Conservation (phyloP, 2,113 vertebrate genomes). For the Melanotaenia duboulayi region DNA sequence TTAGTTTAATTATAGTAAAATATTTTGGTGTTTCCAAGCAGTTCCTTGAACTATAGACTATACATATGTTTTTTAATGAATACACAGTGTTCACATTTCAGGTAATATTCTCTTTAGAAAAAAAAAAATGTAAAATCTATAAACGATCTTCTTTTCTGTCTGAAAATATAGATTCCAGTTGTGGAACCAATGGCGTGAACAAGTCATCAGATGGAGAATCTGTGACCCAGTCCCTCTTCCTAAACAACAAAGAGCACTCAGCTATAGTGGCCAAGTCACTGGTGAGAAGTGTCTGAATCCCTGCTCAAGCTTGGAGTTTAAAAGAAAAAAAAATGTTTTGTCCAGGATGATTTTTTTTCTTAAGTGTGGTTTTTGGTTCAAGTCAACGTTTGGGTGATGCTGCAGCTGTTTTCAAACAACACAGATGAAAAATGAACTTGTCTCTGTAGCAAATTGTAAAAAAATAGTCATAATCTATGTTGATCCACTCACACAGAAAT, state of each 20-base stretch:
- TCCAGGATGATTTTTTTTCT: neutral
- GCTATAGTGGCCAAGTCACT: conserved; percentile 65
- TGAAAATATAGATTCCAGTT: conserved; percentile 84
- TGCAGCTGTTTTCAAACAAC: neutral
- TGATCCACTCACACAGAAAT: neutral
- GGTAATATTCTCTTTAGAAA: neutral
- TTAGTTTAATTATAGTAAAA: neutral
- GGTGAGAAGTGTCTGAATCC: conserved; percentile 58
- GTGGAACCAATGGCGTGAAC: conserved; percentile 95
- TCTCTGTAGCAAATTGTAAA: neutral
- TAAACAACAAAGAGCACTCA: conserved; percentile 81
- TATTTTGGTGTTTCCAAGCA: neutral
- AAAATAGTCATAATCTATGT: neutral
- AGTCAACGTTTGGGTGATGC: neutral
- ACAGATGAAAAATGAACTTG: neutral
- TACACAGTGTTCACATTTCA: no score
- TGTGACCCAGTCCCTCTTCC: conserved; percentile 73
- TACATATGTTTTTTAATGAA: no score
- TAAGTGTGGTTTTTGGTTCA: neutral
- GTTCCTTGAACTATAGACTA: neutral
- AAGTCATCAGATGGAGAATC: conserved; percentile 82
- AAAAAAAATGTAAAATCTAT: neutral
- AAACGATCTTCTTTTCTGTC: neutral
- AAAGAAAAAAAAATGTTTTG: neutral
- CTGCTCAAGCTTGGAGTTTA: neutral